Base-by-base conservation (phyloP, 2,888 invertebrate species). In the Limulus polyphemus region DNA sequence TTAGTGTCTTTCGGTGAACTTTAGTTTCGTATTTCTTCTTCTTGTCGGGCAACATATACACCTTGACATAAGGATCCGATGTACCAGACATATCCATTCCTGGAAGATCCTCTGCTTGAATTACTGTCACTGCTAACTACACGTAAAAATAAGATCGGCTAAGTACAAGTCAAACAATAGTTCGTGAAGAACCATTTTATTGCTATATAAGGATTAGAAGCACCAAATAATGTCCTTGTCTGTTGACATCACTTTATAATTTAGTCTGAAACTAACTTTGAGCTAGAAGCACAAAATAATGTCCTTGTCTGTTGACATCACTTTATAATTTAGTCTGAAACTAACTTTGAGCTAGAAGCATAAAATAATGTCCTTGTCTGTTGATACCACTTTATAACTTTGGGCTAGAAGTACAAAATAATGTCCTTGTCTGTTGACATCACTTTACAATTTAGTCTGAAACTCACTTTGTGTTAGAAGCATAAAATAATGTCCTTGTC, bases 21-120 rank as follows among this genome's bases (percentile, higher is more conserved):
- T 99, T 99, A 10, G 99, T 99, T 79, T 99, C 99, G 76, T 94
- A 97, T 79, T 99, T 99, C 82, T 99, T 99, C 82, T 99, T 99
- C 81, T 99, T 99, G 77, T 99, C 99, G 1, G 99, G 99, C 69
- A 99, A 83, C 69, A 99, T 82, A 79, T 97, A 99, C 60, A 68
- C 91, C 79, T 99, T 99, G 62, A 99, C 98, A 75, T 99, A 99
- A 16, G 99, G 99, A 82, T 99, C 99, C 51, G 97, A 97, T 13
- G 98, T 98, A 56, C 99, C 98, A 46, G 94, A 94, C 97, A 99
- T 97, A 75, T 99, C 99, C 78, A 82, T 80, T n/a, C 80, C 81
- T 10, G 82, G 81, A 56, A 82, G 73, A 65, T 82, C 81, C 58
- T 80, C 79, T 12, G 80, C 81, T 74, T 82, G 81, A 64, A 81